Evolutionary conservation across 1,140 invertebrate species (phyloP), one percentile per base, ranked within the genome.

Genomic region (Limonius californicus): DNA sequence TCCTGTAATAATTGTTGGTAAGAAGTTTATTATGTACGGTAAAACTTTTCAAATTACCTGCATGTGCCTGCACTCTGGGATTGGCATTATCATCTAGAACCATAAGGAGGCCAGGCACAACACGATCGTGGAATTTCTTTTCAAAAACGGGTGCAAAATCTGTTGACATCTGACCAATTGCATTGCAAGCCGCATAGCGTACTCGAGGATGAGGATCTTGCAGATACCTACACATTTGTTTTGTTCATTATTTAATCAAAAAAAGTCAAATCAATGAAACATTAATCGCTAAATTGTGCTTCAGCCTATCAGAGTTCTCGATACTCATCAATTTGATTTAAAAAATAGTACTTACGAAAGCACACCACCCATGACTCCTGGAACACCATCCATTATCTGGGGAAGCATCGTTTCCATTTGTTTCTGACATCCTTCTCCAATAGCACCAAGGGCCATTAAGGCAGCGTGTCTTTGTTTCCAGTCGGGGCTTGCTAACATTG

Each of bases 161-260:
- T 11, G 95, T 95, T 0, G 95, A 94, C 93, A 99, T 97, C 81
- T 99, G 97, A 12, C 98, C 98, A 35, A 99, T 85, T n/a, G 96
- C 95, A 81, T 99, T 99, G 75, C 98, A 99, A 47, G 94, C 94
- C 20, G 98, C 97, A 74, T 98, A 98, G 43, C 95, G 83, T 39
- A 70, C 70, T 43, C 62, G 8, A 19, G 62, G 62, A 54, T 62
- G 61, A 18, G 61, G 61, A 53, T 62, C 61, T 69, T 73, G 71
- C 14, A 74, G 54, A 60, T 75, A 76, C 39, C 69, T 64, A 4
- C 35, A 30, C 6, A 57, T 15, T 27, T 27, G 9, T 27, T n/a
- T n/a, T n/a, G n/a, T n/a, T n/a, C n/a, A n/a, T n/a, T n/a, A n/a
- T n/a, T n/a, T n/a, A n/a, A n/a, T n/a, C n/a, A n/a, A n/a, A n/a